Percentiles rank a stretch among this genome's conserved stretches.
Evolutionary conservation across 2,888 invertebrate species (phyloP).

Genomic region (Acheta domesticus): DNA sequence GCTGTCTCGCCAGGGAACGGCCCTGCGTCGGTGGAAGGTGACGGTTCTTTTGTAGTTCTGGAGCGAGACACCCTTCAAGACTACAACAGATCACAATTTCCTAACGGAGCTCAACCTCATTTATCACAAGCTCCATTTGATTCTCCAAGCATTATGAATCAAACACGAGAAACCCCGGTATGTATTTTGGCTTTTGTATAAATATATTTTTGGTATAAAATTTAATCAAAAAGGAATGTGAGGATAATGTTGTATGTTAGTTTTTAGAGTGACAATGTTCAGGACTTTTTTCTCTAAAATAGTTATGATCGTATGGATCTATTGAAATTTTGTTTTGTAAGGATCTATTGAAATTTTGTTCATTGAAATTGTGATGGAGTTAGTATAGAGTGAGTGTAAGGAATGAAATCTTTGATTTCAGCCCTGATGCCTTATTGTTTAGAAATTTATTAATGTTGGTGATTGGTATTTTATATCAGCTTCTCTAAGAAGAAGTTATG

Average conservation of each 20-base stretch:
- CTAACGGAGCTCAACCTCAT: neutral
- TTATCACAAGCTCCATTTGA: neutral
- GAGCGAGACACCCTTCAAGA: slow-evolving; percentile 35
- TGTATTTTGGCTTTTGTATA: neutral
- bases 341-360: too few species aligned
- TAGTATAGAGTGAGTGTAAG: too few species aligned
- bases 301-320: too few species aligned
- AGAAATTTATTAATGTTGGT: too few species aligned
- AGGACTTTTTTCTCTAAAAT: neutral
- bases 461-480: too few species aligned
- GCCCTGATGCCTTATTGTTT: too few species aligned
- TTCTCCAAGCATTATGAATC: neutral
- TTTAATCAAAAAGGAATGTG: neutral
- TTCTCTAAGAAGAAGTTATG: too few species aligned
- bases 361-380: too few species aligned
- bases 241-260: neutral
- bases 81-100: neutral
- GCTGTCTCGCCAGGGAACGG: neutral
- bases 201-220: neutral
- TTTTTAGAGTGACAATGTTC: neutral
- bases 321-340: too few species aligned
- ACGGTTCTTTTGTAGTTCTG: slow-evolving; percentile 45
- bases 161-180: neutral
- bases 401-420: too few species aligned
- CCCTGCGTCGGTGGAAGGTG: slow-evolving; percentile 31